Evolutionary conservation across 2,888 invertebrate species (phyloP), one percentile per base, ranked within the genome.

Genomic region (Chironomus tentans): DNA sequence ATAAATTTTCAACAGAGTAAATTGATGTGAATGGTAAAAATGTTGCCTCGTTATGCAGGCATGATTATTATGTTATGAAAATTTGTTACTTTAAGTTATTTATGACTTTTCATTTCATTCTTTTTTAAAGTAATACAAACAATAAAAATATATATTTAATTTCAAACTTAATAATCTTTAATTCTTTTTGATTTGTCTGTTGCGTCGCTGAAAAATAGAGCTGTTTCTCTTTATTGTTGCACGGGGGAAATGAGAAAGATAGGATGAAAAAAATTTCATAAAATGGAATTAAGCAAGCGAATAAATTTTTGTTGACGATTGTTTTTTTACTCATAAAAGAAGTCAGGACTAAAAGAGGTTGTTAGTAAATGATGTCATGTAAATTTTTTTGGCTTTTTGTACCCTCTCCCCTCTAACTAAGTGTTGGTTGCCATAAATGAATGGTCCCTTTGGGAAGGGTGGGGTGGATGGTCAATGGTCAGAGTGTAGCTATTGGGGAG

Each of bases 11-110:
- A 22, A 21, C 21, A 65, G 65, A 18, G 21, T 38, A 38, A 21
- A 21, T 22, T 10, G 12, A 10, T 65, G 21, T 21, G 13, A 21
- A 21, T 65, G 65, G 24, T 38, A 38, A 38, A 38, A 38, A 38
- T 38, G 65, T 24, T 65, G 62, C 62, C 18, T n/a, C 56, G n/a
- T n/a, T 56, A 50, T 18, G 62, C 62, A 38, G 18, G 62, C 22
- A 62, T 22, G 24, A 65, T 65, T 65, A 24, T 65, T 21, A 65
- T 65, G 24, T 65, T 65, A 65, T 65, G 65, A 65, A 65, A 65
- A 65, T 65, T 65, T 65, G 65, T 65, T 65, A 24, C 24, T 65
- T 56, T 7, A 56, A 56, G 65, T 65, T 24, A 65, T 65, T 65
- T 65, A 65, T 65, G 65, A 65, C 65, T 65, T 65, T 21, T 56